A percentile compares a stretch with the other conserved stretches of the same genome.
phyloP scores from a whole-genome alignment of 2,888 invertebrate species.

The Erebia palarica region DNA sequence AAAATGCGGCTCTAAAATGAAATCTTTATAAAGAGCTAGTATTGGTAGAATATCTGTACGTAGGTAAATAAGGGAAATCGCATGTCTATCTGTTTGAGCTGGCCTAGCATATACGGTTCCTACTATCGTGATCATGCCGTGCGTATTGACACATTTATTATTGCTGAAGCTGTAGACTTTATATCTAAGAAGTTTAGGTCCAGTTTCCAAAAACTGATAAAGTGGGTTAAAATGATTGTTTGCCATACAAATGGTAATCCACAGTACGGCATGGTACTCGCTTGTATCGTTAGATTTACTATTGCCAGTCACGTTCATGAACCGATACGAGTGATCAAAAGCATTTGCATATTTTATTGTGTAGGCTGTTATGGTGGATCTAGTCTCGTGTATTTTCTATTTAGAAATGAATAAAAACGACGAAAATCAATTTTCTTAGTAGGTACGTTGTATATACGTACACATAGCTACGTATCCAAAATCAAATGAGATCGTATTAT shows the following conservation, averaged over 20 bases:
- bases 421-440: no score
- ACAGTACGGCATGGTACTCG: conserved; percentile 38
- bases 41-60: neutral
- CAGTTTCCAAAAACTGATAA: neutral
- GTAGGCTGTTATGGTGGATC: no score
- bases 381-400: neutral
- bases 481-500: no score
- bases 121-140: conserved; percentile 34
- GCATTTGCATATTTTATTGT: neutral
- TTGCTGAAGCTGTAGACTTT: neutral
- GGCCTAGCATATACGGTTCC: conserved; percentile 32
- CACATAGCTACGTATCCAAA: no score
- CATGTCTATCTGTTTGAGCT: conserved; percentile 33
- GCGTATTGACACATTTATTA: conserved; percentile 3
- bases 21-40: neutral
- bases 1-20: no score
- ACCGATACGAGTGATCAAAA: conserved; percentile 4
- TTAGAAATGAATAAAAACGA: no score
- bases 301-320: conserved; percentile 35
- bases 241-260: conserved; percentile 40
- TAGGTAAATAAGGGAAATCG: conserved; percentile 24
- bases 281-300: conserved; percentile 43
- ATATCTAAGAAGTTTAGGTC: neutral
- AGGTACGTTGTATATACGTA: no score
- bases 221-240: conserved; percentile 28